Conservation (phyloP, 2,797 vertebrate genomes). For the Centroberyx gerrardi region DNA sequence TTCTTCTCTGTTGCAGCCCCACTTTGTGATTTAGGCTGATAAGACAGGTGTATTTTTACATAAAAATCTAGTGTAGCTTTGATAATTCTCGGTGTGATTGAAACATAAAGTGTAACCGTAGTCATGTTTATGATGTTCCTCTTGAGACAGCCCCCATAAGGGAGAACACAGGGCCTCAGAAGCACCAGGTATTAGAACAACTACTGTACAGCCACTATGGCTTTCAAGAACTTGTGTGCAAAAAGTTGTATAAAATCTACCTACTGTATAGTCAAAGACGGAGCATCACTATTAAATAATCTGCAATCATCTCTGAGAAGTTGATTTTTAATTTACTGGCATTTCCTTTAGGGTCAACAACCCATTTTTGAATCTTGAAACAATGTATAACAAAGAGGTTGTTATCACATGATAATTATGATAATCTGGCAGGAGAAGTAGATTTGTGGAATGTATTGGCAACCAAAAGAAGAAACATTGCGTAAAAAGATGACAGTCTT, state of each 20-base stretch:
- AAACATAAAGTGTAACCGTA: conserved; percentile 23
- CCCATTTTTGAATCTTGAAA: conserved; percentile 9
- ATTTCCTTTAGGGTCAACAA: conserved; percentile 18
- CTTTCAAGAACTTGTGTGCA: conserved; percentile 73
- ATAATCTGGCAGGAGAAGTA: conserved; percentile 32
- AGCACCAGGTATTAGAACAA: conserved; percentile 67
- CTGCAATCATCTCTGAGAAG: conserved; percentile 5
- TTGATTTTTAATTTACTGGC: conserved; percentile 18
- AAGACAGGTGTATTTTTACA: too few relatives aligned
- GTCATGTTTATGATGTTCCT: conserved; percentile 24
- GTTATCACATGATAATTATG: conserved; percentile 1
- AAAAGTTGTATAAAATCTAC: conserved; percentile 64
- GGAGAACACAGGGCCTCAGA: not conserved
- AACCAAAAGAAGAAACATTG: conserved; percentile 13
- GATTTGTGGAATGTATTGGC: conserved; percentile 12
- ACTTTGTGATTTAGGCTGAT: too few relatives aligned
- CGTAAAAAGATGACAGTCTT: conserved; percentile 11
- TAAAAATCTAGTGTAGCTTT: too few relatives aligned
- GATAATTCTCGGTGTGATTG: conserved; percentile 18
- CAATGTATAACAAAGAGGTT: not conserved
- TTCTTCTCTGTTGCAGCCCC: too few relatives aligned
- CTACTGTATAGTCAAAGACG: conserved; percentile 45
- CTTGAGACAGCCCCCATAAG: conserved; percentile 19
- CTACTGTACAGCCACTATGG: conserved; percentile 72
- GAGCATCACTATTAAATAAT: conserved; percentile 23